Percentiles rank a stretch among this genome's conserved stretches.
Evolutionary conservation across 2,797 vertebrate species (phyloP).

Genomic region (Periparus ater): DNA sequence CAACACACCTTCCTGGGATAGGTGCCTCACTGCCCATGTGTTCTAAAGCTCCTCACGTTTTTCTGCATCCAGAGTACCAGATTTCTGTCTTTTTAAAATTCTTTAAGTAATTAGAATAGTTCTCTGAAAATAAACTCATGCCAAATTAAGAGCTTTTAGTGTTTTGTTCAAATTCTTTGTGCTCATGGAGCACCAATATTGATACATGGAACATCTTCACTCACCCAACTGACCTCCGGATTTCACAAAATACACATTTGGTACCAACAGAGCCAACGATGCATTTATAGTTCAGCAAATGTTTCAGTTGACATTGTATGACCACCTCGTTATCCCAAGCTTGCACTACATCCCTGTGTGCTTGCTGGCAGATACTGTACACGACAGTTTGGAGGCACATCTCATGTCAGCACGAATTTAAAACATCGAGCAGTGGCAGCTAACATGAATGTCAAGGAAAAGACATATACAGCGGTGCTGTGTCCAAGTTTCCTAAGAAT

Average conservation of each 20-base stretch:
- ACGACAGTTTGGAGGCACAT: rapidly evolving
- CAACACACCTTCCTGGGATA: not conserved
- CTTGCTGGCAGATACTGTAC: not conserved
- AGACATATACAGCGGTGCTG: rapidly evolving
- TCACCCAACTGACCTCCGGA: no score
- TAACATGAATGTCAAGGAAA: rapidly evolving
- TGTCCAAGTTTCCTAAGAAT: not conserved
- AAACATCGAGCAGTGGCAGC: not conserved
- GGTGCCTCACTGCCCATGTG: rapidly evolving
- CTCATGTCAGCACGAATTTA: not conserved
- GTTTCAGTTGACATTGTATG: rapidly evolving
- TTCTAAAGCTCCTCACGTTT: not conserved
- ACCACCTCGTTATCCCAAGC: not conserved
- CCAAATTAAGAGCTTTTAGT: not conserved
- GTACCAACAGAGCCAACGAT: not conserved
- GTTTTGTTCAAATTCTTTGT: not conserved
- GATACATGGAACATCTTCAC: rapidly evolving
- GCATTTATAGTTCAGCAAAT: not conserved
- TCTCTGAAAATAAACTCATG: not conserved
- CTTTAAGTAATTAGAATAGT: not conserved
- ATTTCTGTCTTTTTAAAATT: not conserved
- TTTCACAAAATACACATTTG: not conserved
- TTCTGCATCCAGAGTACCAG: not conserved
- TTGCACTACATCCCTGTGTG: no score
- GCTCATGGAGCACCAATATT: not conserved